phyloP scores from a whole-genome alignment of 2,888 invertebrate species.

The Matsumyia berberina region DNA sequence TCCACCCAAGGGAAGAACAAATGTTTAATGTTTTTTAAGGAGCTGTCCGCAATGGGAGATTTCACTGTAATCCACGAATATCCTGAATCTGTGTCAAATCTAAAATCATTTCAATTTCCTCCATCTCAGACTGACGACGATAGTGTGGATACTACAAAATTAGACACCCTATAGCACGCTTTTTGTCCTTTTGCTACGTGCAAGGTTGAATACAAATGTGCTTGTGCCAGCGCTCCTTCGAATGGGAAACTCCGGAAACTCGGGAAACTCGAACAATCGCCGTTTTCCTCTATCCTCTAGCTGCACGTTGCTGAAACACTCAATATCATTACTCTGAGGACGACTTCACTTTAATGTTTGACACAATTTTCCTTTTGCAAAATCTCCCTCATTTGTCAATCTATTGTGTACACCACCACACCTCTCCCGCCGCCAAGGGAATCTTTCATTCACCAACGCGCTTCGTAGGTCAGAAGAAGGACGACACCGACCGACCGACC shows the following conservation, averaged over 20 bases:
- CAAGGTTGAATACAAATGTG: constrained; percentile 31
- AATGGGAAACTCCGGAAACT: constrained; percentile 18
- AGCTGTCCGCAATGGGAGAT: too few species aligned
- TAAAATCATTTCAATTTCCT: not conserved
- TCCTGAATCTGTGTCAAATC: not conserved
- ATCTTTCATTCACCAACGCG: constrained; percentile 11
- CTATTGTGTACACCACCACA: not conserved
- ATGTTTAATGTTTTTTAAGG: too few species aligned
- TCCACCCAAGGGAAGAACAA: too few species aligned
- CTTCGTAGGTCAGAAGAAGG: constrained; percentile 23
- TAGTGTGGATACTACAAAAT: constrained; percentile 13
- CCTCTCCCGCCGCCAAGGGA: not conserved
- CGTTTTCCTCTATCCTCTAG: not conserved
- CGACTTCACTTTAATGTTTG: constrained; percentile 7
- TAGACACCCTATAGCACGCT: not conserved
- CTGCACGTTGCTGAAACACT: not conserved
- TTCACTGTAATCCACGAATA: too few species aligned
- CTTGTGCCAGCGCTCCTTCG: not conserved
- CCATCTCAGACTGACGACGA: not conserved
- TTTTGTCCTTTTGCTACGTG: constrained; percentile 5
- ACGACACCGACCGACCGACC: not conserved
- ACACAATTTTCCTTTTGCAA: constrained; percentile 4
- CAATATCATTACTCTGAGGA: not conserved
- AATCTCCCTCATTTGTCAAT: constrained; percentile 19
- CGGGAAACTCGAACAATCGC: constrained; percentile 19